Conservation (phyloP, 1,140 invertebrate species). For the Saccostrea glomerata region DNA sequence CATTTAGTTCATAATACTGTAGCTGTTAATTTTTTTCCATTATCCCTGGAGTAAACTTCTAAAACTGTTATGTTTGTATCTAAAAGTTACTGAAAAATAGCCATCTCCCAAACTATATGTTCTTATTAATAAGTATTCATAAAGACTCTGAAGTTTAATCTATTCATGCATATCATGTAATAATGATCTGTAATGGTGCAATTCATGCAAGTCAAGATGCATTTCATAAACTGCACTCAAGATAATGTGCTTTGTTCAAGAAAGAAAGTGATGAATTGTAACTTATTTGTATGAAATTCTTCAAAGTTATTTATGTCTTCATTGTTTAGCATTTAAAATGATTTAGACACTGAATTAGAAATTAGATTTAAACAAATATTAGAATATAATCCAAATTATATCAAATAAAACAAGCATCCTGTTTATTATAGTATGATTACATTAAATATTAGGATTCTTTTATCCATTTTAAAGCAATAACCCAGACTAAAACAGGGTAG, state of each 20-base stretch:
- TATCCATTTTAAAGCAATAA: background rate
- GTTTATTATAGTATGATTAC: background rate
- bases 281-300: background rate
- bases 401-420: background rate
- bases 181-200: background rate
- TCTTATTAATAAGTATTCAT: too few relatives aligned
- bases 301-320: too few relatives aligned
- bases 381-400: background rate
- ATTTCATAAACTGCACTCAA: background rate
- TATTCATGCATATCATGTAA: background rate
- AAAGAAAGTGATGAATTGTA: slow-evolving; percentile 15
- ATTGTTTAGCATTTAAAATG: too few relatives aligned
- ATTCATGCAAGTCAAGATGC: background rate
- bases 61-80: too few relatives aligned
- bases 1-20: too few relatives aligned
- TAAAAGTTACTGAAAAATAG: too few relatives aligned
- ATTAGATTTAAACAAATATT: background rate
- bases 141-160: background rate
- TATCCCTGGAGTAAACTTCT: too few relatives aligned
- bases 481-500: too few relatives aligned
- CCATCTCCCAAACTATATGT: too few relatives aligned
- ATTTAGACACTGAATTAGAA: too few relatives aligned
- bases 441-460: background rate
- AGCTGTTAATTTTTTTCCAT: too few relatives aligned
- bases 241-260: slow-evolving; percentile 10